Evolutionary conservation across 2,888 invertebrate genomes (phyloP).

Genomic region (Teinopalpus imperialis): DNA sequence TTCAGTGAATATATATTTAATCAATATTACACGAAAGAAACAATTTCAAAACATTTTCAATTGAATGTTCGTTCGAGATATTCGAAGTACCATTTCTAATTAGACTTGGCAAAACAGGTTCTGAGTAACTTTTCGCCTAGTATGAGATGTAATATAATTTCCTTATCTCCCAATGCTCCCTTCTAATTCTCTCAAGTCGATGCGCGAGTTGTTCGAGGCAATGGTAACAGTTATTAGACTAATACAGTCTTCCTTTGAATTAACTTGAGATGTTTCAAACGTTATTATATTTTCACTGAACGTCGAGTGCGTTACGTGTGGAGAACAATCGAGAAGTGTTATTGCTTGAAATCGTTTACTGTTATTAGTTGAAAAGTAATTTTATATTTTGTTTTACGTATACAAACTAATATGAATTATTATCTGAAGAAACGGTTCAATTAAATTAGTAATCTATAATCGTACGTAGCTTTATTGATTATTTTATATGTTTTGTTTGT

Average conservation of each 20-base stretch:
- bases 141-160: slow-evolving; percentile 39
- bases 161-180: slow-evolving; percentile 33
- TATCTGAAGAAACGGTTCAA: too few species aligned
- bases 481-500: too few species aligned
- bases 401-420: too few species aligned
- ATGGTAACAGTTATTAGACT: slow-evolving; percentile 35
- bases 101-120: slow-evolving; percentile 15
- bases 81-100: slow-evolving; percentile 12
- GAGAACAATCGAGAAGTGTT: slow-evolving; percentile 17
- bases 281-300: slow-evolving; percentile 19
- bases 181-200: slow-evolving; percentile 26
- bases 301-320: background rate
- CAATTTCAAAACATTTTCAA: background rate
- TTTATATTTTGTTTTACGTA: too few species aligned
- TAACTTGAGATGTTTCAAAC: slow-evolving; percentile 32
- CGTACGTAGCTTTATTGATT: too few species aligned
- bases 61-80: background rate
- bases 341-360: slow-evolving; percentile 16
- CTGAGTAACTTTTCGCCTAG: slow-evolving; percentile 26
- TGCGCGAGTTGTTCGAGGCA: slow-evolving; percentile 29
- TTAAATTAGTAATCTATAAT: too few species aligned
- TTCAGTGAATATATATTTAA: too few species aligned
- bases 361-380: too few species aligned
- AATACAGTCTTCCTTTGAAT: slow-evolving; percentile 38
- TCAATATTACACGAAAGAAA: too few species aligned